phyloP scores from a whole-genome alignment of 92 coral and sea anemone species.

The Nematostella vectensis region DNA sequence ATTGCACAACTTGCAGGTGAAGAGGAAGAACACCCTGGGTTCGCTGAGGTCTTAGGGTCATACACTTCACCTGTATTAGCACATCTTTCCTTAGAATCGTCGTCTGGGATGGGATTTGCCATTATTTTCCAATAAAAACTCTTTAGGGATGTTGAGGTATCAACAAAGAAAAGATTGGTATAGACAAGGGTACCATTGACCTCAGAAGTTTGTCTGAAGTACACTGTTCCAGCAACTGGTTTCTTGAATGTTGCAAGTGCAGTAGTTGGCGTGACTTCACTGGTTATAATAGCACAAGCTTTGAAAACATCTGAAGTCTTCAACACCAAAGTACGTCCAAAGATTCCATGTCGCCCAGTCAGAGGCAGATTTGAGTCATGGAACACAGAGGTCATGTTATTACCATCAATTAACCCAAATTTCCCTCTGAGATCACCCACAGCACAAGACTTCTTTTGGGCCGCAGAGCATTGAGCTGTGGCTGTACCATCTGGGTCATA shows the following conservation, averaged over 20 bases:
- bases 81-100: conserved; percentile 27
- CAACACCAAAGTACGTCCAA: conserved; percentile 70
- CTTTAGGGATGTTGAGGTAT: conserved; percentile 15
- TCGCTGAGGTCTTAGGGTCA: conserved; percentile 28
- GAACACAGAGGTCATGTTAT: conserved; percentile 12
- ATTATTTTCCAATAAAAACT: conserved; percentile 40
- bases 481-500: conserved; percentile 58
- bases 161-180: conserved; percentile 61
- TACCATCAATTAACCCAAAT: conserved; percentile 40
- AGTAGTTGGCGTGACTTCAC: conserved; percentile 25
- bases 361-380: conserved; percentile 50
- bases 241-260: conserved; percentile 66
- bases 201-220: conserved; percentile 51
- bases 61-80: conserved; percentile 14
- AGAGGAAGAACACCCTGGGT: conserved; percentile 20
- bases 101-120: conserved; percentile 17
- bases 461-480: conserved; percentile 21
- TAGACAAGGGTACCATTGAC: conserved; percentile 42
- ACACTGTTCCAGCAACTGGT: conserved; percentile 77
- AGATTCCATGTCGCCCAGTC: conserved; percentile 55
- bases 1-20: conserved; percentile 38
- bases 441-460: conserved; percentile 49
- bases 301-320: conserved; percentile 28
- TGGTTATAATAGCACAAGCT: conserved; percentile 80
- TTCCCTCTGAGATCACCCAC: conserved; percentile 71